Evolutionary conservation across 35 echinoderm and acorn worm genomes (phyloP).

Genomic region (Heliocidaris tuberculata): DNA sequence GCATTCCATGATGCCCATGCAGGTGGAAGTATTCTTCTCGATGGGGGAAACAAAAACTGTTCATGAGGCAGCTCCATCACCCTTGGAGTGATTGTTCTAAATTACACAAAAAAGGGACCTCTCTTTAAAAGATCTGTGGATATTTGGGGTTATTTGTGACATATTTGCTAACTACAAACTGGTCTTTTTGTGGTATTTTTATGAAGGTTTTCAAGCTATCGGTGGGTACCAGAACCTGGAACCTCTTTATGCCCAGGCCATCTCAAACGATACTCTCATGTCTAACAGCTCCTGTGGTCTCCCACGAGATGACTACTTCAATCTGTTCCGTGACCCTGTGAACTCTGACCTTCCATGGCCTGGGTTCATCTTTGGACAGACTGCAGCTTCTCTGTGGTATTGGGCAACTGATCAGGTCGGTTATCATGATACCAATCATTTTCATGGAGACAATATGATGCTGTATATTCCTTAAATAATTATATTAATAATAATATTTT

Average conservation of each 20-base stretch:
- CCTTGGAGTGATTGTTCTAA: too few species aligned
- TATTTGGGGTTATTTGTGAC: too few species aligned
- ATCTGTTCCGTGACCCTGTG: conserved; percentile 66
- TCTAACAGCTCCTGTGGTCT: conserved; percentile 72
- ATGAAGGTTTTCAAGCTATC: conserved; percentile 72
- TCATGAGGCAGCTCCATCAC: too few species aligned
- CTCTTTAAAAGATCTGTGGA: too few species aligned
- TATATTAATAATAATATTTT: neutral
- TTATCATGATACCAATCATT: neutral
- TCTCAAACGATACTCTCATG: conserved; percentile 66
- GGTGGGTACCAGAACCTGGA: conserved; percentile 70
- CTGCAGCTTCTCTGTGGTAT: conserved; percentile 95
- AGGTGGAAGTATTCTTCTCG: too few species aligned
- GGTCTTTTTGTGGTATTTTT: too few species aligned
- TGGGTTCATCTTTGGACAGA: conserved; percentile 87
- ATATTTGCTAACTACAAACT: too few species aligned
- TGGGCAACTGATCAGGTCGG: conserved; percentile 91
- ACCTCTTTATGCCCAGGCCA: conserved; percentile 61
- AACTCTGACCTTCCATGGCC: conserved; percentile 91
- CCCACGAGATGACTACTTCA: conserved; percentile 78
- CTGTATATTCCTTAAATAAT: neutral
- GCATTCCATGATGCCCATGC: too few species aligned
- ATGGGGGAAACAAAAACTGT: too few species aligned
- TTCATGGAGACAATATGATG: neutral
- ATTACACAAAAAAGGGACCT: too few species aligned